A percentile compares a stretch with the other conserved stretches of the same genome.
phyloP scores from a whole-genome alignment of 1,140 invertebrate genomes.

The Drosophila orosa region DNA sequence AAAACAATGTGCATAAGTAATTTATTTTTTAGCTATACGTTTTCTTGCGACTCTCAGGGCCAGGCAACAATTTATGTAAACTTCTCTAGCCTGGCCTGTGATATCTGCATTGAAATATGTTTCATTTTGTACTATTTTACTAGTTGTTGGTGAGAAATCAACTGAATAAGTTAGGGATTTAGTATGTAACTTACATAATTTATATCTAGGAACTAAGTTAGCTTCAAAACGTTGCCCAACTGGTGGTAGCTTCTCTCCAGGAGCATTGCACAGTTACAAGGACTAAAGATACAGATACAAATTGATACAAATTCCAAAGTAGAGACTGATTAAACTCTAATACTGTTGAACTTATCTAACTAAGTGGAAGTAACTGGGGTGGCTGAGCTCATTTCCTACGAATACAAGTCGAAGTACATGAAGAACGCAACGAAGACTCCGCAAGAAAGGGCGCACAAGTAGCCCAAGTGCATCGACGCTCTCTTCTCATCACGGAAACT shows the following conservation, averaged over 20 bases:
- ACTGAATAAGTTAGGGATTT: constrained; percentile 24
- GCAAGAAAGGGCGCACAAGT: constrained; percentile 58
- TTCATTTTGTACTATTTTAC: constrained; percentile 66
- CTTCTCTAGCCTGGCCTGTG: not conserved
- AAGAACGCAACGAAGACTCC: constrained; percentile 60
- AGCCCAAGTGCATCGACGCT: constrained; percentile 56
- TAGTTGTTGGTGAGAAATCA: constrained; percentile 22
- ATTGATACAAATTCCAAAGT: constrained; percentile 26
- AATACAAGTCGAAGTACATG: constrained; percentile 57
- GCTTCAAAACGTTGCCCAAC: constrained; percentile 14
- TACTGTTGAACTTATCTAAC: constrained; percentile 51
- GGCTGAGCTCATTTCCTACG: constrained; percentile 3
- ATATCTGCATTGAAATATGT: constrained; percentile 21
- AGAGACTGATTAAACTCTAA: constrained; percentile 30
- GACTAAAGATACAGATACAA: constrained; percentile 17
- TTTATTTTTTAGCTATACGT: constrained; percentile 20
- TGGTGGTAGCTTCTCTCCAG: constrained; percentile 25
- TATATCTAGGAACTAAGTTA: constrained; percentile 49
- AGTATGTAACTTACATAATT: constrained; percentile 24
- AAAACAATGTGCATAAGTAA: constrained; percentile 53
- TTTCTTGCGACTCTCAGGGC: not conserved
- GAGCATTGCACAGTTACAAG: constrained; percentile 63
- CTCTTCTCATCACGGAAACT: constrained; percentile 50
- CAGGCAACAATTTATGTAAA: not conserved
- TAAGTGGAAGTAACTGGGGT: constrained; percentile 16